Evolutionary conservation across 2,888 invertebrate genomes (phyloP).

Genomic region (Euproctis similis): DNA sequence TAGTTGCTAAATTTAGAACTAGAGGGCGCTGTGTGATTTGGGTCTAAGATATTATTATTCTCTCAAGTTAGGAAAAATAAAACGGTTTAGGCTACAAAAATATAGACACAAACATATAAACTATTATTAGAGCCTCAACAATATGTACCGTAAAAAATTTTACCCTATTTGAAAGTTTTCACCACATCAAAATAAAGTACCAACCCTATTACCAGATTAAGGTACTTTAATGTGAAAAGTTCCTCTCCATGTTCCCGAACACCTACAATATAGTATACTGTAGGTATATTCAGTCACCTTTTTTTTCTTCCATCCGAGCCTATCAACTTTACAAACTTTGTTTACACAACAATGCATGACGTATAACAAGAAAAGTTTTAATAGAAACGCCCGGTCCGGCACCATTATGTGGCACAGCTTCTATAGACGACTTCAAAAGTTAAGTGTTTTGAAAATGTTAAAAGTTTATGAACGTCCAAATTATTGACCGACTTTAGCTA

Average conservation of each 20-base stretch:
- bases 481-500: background rate
- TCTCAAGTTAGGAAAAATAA: too few relatives aligned
- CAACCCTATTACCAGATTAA: too few relatives aligned
- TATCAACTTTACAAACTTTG: slow-evolving; percentile 9
- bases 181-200: too few relatives aligned
- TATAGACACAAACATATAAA: too few relatives aligned
- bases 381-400: slow-evolving; percentile 13
- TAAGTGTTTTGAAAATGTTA: slow-evolving; percentile 20
- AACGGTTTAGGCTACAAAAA: too few relatives aligned
- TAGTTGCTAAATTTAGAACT: too few relatives aligned
- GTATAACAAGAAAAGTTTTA: slow-evolving; percentile 30
- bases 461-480: slow-evolving; percentile 11
- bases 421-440: slow-evolving; percentile 20
- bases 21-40: too few relatives aligned
- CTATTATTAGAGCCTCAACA: too few relatives aligned
- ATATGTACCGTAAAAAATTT: too few relatives aligned
- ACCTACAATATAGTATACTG: slow-evolving; percentile 3
- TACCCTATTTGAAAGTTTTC: too few relatives aligned
- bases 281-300: slow-evolving; percentile 1
- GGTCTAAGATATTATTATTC: too few relatives aligned
- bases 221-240: too few relatives aligned
- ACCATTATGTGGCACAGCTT: slow-evolving; percentile 19
- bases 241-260: background rate
- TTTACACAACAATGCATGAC: slow-evolving; percentile 19
- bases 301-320: slow-evolving; percentile 4